Percentiles rank a stretch among this genome's conserved stretches.
phyloP scores from a whole-genome alignment of 2,113 vertebrate species.

The Vombatus ursinus region DNA sequence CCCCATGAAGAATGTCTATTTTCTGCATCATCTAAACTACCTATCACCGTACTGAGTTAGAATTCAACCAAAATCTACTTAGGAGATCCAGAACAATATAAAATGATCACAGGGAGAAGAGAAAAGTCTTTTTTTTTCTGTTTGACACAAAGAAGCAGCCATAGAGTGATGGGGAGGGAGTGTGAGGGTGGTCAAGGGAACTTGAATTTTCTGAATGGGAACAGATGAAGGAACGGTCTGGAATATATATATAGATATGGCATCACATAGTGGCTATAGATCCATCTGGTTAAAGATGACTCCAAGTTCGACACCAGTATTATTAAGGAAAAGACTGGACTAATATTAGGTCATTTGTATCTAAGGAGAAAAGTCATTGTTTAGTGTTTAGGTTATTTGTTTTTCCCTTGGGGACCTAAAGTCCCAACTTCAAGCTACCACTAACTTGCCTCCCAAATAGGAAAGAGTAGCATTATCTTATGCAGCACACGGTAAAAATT shows the following conservation, averaged over 20 bases:
- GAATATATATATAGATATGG: background rate
- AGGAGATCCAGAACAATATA: too few relatives aligned
- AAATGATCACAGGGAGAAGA: too few relatives aligned
- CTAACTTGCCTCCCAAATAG: conserved; percentile 64
- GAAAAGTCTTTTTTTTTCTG: background rate
- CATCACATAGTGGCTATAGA: background rate
- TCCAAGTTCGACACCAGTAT: background rate
- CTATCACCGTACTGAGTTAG: background rate
- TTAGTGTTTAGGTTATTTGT: background rate
- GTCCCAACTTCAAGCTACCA: conserved; percentile 18
- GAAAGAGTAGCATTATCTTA: conserved; percentile 70
- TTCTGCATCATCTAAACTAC: background rate
- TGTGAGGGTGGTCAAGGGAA: accelerated
- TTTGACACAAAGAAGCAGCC: background rate
- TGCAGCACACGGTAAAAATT: conserved; percentile 69
- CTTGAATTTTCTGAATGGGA: background rate
- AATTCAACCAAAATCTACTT: accelerated
- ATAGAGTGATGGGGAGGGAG: accelerated
- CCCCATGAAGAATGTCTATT: background rate
- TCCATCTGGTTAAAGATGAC: background rate
- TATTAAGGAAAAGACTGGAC: background rate
- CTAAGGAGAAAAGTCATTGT: conserved; percentile 18
- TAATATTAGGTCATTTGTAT: background rate
- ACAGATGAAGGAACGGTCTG: background rate
- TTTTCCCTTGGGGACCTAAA: background rate